Conservation (phyloP, 2,113 vertebrate species). For the Argyrosomus japonicus region DNA sequence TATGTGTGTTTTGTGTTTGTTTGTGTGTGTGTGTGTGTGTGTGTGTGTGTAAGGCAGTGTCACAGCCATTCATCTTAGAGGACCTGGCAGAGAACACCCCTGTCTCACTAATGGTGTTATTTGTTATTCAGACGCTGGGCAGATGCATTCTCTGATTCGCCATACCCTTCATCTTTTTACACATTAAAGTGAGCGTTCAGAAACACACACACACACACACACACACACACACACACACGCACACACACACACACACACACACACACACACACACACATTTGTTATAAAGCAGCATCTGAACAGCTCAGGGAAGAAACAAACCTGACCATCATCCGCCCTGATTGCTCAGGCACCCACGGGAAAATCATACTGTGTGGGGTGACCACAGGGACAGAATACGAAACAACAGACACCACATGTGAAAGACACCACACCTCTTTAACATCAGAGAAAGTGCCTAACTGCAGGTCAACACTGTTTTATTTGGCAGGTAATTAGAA, state of each 20-base stretch:
- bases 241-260: conserved; percentile 7
- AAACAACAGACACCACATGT: no score
- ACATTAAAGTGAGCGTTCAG: conserved; percentile 42
- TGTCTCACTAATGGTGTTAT: conserved; percentile 74
- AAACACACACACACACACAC: conserved; percentile 25
- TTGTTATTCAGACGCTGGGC: conserved; percentile 72
- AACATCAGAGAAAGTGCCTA: not conserved
- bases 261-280: no score
- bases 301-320: not conserved
- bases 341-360: not conserved
- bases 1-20: conserved; percentile 12
- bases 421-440: not conserved
- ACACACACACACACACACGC: not conserved
- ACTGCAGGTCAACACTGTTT: no score
- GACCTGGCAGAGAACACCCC: conserved; percentile 63
- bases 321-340: not conserved
- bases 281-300: not conserved
- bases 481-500: no score
- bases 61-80: conserved; percentile 68
- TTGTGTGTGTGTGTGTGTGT: conserved; percentile 10
- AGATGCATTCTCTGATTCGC: conserved; percentile 73
- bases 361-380: not conserved
- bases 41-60: conserved; percentile 25
- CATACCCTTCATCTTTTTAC: conserved; percentile 55
- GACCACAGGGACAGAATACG: not conserved